phyloP scores from a whole-genome alignment of 2,113 vertebrate species.

The Bos indicus region DNA sequence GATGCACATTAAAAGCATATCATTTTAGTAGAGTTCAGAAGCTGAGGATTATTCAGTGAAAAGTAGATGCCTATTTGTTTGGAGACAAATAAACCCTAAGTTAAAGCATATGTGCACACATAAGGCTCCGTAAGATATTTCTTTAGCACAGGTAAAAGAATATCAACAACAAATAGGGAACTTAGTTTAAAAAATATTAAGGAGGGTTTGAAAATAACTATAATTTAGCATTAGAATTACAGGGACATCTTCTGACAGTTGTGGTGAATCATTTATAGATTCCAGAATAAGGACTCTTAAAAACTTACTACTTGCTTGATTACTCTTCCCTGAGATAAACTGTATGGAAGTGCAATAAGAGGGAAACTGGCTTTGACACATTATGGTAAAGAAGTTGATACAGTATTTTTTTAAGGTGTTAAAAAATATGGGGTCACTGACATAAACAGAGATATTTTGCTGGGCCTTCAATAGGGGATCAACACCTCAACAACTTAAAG shows the following conservation, averaged over 20 bases:
- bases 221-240: background rate
- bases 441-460: background rate
- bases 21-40: background rate
- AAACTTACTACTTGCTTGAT: background rate
- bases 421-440: background rate
- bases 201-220: background rate
- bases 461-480: background rate
- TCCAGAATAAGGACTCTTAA: background rate
- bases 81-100: background rate
- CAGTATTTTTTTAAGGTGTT: background rate
- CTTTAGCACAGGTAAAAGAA: background rate
- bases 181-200: background rate
- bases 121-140: background rate
- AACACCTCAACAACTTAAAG: background rate
- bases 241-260: background rate
- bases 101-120: background rate
- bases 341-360: background rate
- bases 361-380: background rate
- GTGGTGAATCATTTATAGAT: background rate
- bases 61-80: background rate
- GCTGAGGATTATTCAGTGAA: background rate
- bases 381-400: background rate
- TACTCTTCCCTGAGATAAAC: background rate
- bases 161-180: background rate
- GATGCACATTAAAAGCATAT: background rate